Evolutionary conservation across 2,888 invertebrate species (phyloP).

Genomic region (Pterostichus madidus): DNA sequence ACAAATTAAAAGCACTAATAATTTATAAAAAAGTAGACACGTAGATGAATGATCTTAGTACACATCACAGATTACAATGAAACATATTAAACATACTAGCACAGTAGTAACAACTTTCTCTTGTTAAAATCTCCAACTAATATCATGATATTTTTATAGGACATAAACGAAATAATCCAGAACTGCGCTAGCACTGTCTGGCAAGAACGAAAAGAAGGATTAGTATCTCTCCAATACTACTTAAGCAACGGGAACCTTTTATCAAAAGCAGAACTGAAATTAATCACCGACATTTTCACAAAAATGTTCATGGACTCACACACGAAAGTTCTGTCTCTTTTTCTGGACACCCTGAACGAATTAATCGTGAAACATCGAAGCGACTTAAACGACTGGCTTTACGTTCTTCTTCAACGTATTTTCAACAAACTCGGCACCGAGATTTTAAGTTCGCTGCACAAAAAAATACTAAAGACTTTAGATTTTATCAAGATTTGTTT

Average conservation of each 20-base stretch:
- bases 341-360: constrained; percentile 95
- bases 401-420: constrained; percentile 87
- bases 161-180: constrained; percentile 91
- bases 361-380: constrained; percentile 91
- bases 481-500: constrained; percentile 87
- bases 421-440: constrained; percentile 96
- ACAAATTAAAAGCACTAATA: background rate
- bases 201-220: constrained; percentile 97
- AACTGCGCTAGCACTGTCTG: constrained; percentile 94
- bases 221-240: constrained; percentile 86
- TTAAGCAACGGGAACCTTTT: constrained; percentile 85
- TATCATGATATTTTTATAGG: constrained; percentile 78
- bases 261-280: constrained; percentile 85
- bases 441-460: constrained; percentile 93
- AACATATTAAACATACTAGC: no score
- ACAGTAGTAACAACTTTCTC: constrained; percentile 6
- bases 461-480: constrained; percentile 92
- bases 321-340: constrained; percentile 94
- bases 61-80: background rate
- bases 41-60: constrained; percentile 31
- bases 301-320: constrained; percentile 99
- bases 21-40: constrained; percentile 7
- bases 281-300: constrained; percentile 95
- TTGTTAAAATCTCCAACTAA: background rate
- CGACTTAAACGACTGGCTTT: constrained; percentile 96